These are phyloP conservation scores for Oxyura jamaicensis DNA, from an alignment of 2,113 vertebrate species.

Conservation along the genomic window DNA sequence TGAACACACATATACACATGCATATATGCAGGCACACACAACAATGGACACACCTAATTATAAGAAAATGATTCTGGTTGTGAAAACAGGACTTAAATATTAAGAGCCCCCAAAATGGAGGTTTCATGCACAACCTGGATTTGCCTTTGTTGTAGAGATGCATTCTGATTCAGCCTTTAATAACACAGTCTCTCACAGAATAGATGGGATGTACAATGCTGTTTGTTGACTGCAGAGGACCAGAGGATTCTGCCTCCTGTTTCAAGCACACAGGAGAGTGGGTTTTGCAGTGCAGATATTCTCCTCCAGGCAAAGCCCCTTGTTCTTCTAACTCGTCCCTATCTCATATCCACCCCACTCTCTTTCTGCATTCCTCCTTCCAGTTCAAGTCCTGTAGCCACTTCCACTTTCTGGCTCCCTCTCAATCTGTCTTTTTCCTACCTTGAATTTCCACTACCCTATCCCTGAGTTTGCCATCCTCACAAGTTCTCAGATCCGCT, in stretches of 20 bases:
- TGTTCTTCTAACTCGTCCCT: not conserved
- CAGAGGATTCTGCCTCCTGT: not conserved
- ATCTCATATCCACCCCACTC: not conserved
- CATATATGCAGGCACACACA: not conserved
- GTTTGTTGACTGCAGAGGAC: slow-evolving; percentile 35
- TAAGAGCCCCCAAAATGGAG: slow-evolving; percentile 41
- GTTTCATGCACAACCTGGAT: slow-evolving; percentile 41
- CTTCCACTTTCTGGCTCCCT: not conserved
- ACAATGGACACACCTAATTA: not conserved
- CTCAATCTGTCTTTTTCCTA: not conserved
- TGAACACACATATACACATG: not conserved
- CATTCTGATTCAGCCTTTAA: slow-evolving; percentile 58
- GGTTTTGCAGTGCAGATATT: not conserved
- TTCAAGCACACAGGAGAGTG: not conserved
- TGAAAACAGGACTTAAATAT: slow-evolving; percentile 41
- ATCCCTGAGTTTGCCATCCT: not conserved
- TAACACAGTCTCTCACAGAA: slow-evolving; percentile 46
- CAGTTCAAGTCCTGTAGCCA: accelerated
- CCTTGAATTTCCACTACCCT: not conserved
- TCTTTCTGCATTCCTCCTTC: not conserved
- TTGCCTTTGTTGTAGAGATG: slow-evolving; percentile 56
- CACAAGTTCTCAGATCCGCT: not conserved
- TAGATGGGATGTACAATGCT: slow-evolving; percentile 7
- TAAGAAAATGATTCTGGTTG: slow-evolving; percentile 36
- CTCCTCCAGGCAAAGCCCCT: not conserved